Conservation (phyloP, 2,888 invertebrate species). For the Epistrophe grossulariae region DNA sequence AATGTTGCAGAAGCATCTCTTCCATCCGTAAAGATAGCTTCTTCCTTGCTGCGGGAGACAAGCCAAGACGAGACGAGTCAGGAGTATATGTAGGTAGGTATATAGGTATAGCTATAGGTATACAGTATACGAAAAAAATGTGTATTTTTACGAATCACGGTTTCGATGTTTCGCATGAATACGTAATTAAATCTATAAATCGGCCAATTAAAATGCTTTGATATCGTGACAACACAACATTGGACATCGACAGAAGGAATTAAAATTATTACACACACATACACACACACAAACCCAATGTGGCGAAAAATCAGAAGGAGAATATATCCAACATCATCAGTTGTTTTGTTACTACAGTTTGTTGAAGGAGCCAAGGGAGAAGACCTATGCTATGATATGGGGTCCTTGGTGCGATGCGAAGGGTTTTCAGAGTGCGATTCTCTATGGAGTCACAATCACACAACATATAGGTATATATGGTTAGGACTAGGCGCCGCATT, state of each 20-base stretch:
- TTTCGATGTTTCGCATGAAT: conserved; percentile 84
- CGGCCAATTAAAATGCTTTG: conserved; percentile 84
- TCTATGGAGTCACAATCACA: conserved; percentile 22
- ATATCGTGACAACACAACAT: conserved; percentile 84
- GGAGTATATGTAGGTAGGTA: background rate
- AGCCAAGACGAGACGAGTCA: conserved; percentile 63
- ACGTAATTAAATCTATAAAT: conserved; percentile 85
- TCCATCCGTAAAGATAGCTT: conserved; percentile 25
- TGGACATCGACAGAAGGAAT: conserved; percentile 80
- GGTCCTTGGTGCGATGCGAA: conserved; percentile 21
- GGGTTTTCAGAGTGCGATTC: conserved; percentile 42
- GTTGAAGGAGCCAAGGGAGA: conserved; percentile 13
- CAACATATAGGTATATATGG: conserved; percentile 10
- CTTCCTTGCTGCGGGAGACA: conserved; percentile 46
- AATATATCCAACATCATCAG: conserved; percentile 16
- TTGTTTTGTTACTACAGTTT: background rate
- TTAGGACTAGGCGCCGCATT: conserved; percentile 68
- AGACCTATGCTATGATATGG: background rate
- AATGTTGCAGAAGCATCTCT: conserved; percentile 53
- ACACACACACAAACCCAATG: conserved; percentile 42
- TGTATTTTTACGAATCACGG: conserved; percentile 84
- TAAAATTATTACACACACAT: conserved; percentile 77
- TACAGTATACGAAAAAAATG: conserved; percentile 76
- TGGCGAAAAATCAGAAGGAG: conserved; percentile 55
- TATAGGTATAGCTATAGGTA: background rate